Percentiles rank a stretch among this genome's conserved stretches.
phyloP scores from a whole-genome alignment of 2,888 invertebrate species.

The Gisinianus flammeolus region DNA sequence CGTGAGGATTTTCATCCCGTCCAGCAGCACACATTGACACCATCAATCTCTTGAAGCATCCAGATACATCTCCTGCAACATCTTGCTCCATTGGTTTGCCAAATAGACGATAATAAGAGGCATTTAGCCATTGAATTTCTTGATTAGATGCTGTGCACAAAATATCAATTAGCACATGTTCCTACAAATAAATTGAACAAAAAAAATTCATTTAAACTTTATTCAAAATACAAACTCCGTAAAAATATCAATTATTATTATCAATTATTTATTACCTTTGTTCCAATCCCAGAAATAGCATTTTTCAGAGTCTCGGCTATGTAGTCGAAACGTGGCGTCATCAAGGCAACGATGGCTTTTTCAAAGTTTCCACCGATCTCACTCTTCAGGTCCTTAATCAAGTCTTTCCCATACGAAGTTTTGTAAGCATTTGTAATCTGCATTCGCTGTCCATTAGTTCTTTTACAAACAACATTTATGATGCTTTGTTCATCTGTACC shows the following conservation, averaged over 20 bases:
- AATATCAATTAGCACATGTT: slow-evolving; percentile 85
- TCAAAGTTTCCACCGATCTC: slow-evolving; percentile 90
- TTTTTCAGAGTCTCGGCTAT: slow-evolving; percentile 83
- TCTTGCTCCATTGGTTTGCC: slow-evolving; percentile 72
- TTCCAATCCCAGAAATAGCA: slow-evolving; percentile 83
- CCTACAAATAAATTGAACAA: slow-evolving; percentile 66
- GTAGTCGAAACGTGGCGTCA: slow-evolving; percentile 83
- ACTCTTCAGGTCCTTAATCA: slow-evolving; percentile 80
- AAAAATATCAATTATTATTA: not conserved
- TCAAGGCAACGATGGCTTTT: slow-evolving; percentile 78
- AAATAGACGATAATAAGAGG: slow-evolving; percentile 70
- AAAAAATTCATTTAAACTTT: not conserved
- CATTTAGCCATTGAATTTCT: slow-evolving; percentile 79
- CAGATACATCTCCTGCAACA: slow-evolving; percentile 85
- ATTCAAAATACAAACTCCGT: not conserved
- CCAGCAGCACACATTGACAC: slow-evolving; percentile 81
- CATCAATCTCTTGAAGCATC: slow-evolving; percentile 87
- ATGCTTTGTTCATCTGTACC: slow-evolving; percentile 91
- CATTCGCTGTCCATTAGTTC: slow-evolving; percentile 84
- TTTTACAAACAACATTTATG: slow-evolving; percentile 79
- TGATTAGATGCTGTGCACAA: slow-evolving; percentile 85
- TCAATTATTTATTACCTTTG: slow-evolving; percentile 62
- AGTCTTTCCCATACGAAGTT: slow-evolving; percentile 84
- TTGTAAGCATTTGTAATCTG: slow-evolving; percentile 83
- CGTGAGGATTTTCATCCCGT: slow-evolving; percentile 78